Conservation (phyloP, 2,113 vertebrate genomes). For the Ciconia boyciana region DNA sequence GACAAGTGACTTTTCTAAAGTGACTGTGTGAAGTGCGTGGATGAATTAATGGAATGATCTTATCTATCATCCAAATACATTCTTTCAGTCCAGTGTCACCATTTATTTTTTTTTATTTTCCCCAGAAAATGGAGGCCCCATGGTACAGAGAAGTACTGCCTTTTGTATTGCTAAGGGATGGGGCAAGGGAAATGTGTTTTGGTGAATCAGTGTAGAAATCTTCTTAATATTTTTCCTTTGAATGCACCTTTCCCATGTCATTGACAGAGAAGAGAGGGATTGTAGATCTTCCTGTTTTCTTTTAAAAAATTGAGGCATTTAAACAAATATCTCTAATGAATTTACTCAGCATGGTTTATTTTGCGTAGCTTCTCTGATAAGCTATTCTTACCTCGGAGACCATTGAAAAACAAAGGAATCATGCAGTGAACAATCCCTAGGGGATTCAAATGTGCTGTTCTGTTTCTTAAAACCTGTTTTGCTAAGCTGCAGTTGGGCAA, state of each 20-base stretch:
- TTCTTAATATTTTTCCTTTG: neutral
- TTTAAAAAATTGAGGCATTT: neutral
- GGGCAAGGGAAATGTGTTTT: neutral
- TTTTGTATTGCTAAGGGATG: neutral
- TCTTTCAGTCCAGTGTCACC: neutral
- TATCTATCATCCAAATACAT: neutral
- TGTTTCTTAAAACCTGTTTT: neutral
- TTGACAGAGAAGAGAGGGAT: neutral
- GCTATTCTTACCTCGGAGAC: neutral
- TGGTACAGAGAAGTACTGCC: neutral
- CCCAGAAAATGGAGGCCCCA: neutral
- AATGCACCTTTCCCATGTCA: neutral
- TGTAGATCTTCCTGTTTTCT: neutral
- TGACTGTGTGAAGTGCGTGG: neutral
- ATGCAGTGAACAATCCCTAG: neutral
- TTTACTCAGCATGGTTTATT: neutral
- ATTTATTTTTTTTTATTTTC: neutral
- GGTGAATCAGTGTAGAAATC: neutral
- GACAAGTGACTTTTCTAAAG: neutral
- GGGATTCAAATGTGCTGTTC: neutral
- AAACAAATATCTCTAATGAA: neutral
- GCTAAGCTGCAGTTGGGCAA: neutral
- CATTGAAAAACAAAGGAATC: neutral
- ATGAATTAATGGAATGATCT: constrained; percentile 12
- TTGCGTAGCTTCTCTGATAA: neutral